Conservation (phyloP, 1,140 invertebrate species). For the Plutomurus gul region DNA sequence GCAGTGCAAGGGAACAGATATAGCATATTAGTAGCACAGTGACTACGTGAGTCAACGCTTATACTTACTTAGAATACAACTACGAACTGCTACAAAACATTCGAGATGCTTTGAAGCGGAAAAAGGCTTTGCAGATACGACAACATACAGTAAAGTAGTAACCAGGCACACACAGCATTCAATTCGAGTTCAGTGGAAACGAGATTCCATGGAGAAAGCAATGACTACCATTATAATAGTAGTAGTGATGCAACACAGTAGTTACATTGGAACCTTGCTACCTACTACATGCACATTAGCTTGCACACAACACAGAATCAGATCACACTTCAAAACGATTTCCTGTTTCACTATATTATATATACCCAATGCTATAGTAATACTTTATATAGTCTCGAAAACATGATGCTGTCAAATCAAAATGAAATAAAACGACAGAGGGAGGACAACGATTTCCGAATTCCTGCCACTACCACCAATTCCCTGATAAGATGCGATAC, state of each 20-base stretch:
- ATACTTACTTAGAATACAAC: too few relatives aligned
- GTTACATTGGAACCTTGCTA: too few relatives aligned
- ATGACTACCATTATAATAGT: too few relatives aligned
- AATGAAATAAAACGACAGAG: background rate
- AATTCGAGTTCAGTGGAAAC: too few relatives aligned
- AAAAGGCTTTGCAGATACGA: background rate
- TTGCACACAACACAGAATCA: background rate
- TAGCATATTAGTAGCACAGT: background rate
- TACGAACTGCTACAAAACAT: background rate
- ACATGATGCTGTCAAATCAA: background rate
- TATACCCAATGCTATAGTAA: background rate
- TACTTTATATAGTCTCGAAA: background rate
- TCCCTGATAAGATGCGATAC: too few relatives aligned
- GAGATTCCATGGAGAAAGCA: too few relatives aligned
- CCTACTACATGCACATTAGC: too few relatives aligned
- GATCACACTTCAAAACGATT: background rate
- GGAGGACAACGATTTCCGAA: too few relatives aligned
- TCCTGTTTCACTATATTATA: background rate
- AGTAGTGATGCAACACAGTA: too few relatives aligned
- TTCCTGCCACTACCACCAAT: too few relatives aligned
- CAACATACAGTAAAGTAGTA: background rate
- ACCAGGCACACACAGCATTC: background rate
- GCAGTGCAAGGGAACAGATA: background rate
- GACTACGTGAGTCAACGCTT: background rate
- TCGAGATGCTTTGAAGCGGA: background rate